A percentile compares a stretch with the other conserved stretches of the same genome.
Conservation (phyloP, 2,797 vertebrate species). For the Acanthurus tractus region DNA sequence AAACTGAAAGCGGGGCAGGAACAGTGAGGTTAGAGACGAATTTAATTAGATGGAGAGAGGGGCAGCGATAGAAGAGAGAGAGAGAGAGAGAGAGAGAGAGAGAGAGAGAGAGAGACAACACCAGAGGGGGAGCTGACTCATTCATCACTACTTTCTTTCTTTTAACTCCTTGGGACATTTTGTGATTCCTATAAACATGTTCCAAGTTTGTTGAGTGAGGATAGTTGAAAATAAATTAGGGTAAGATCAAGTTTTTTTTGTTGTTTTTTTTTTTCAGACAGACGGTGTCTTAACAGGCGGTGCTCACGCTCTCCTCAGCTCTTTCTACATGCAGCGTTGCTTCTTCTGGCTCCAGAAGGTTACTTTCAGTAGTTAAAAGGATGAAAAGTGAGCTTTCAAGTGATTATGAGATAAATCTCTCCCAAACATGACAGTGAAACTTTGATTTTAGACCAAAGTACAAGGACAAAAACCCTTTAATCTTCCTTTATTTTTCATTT, state of each 20-base stretch:
- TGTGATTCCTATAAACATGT: slow-evolving; percentile 39
- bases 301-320: slow-evolving; percentile 22
- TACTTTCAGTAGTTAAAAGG: slow-evolving; percentile 54
- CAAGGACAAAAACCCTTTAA: slow-evolving; percentile 63
- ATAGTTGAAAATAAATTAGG: slow-evolving; percentile 32
- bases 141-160: slow-evolving; percentile 51
- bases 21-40: slow-evolving; percentile 75
- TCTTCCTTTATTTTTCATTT: slow-evolving; percentile 25
- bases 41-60: slow-evolving; percentile 74
- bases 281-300: slow-evolving; percentile 54
- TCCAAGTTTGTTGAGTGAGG: slow-evolving; percentile 51
- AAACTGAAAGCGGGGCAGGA: slow-evolving; percentile 62
- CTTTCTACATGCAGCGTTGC: slow-evolving; percentile 22
- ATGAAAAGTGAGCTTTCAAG: slow-evolving; percentile 54
- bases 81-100: slow-evolving; percentile 29
- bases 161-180: slow-evolving; percentile 60
- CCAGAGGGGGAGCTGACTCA: slow-evolving; percentile 56
- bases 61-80: slow-evolving; percentile 51
- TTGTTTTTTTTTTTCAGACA: slow-evolving; percentile 19
- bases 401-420: slow-evolving; percentile 45
- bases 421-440: slow-evolving; percentile 31
- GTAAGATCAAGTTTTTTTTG: neutral
- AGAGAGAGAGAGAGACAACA: slow-evolving; percentile 13
- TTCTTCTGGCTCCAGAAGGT: slow-evolving; percentile 58
- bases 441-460: slow-evolving; percentile 57